phyloP scores from a whole-genome alignment of 2,888 invertebrate species.

The Drosophila hawaiiensis region DNA sequence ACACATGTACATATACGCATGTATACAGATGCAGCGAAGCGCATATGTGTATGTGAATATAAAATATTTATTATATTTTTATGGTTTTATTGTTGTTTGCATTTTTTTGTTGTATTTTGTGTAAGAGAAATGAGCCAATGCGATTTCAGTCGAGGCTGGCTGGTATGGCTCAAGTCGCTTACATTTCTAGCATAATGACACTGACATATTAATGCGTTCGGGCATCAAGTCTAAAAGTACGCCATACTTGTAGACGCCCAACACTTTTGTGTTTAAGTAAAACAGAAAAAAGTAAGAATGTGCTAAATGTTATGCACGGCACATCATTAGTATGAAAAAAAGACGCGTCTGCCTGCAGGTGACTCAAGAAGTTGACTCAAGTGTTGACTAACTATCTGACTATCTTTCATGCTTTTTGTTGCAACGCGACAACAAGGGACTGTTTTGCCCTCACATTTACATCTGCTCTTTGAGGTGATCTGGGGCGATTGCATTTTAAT shows the following conservation, averaged over 20 bases:
- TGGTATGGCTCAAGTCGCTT: conserved; percentile 31
- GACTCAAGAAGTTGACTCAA: conserved; percentile 22
- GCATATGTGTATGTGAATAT: conserved; percentile 18
- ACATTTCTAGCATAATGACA: conserved; percentile 73
- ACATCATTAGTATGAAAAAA: conserved; percentile 61
- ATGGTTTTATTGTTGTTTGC: conserved; percentile 61
- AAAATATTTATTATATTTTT: conserved; percentile 53
- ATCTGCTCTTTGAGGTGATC: conserved; percentile 51
- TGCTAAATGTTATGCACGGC: conserved; percentile 49
- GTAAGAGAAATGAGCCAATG: conserved; percentile 51
- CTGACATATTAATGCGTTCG: conserved; percentile 62
- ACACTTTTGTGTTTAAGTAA: neutral
- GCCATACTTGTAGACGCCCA: conserved; percentile 55
- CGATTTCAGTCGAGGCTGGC: conserved; percentile 20
- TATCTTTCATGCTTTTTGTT: conserved; percentile 4
- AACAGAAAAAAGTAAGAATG: conserved; percentile 5
- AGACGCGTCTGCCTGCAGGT: conserved; percentile 36
- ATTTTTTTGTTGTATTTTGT: conserved; percentile 18
- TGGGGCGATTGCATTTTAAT: conserved; percentile 67
- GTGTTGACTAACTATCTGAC: conserved; percentile 14
- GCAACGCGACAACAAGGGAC: conserved; percentile 45
- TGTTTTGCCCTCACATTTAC: conserved; percentile 17
- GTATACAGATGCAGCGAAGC: conserved; percentile 38
- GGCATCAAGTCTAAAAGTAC: conserved; percentile 25
- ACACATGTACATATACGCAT: conserved; percentile 20